phyloP scores from a whole-genome alignment of 2,888 invertebrate species.

The Scrobipalpa atriplicella region DNA sequence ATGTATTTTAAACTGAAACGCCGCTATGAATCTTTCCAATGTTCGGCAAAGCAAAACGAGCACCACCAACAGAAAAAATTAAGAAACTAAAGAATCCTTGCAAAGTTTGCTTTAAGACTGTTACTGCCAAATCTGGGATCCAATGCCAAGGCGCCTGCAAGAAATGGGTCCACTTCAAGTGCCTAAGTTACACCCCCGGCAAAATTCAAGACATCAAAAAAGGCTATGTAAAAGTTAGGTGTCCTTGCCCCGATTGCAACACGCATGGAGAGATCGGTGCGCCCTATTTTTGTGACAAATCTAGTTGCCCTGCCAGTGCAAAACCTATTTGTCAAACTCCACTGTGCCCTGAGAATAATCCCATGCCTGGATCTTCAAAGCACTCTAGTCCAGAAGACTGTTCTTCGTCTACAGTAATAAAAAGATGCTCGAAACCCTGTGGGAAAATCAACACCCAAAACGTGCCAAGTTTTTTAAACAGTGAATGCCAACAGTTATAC shows the following conservation, averaged over 20 bases:
- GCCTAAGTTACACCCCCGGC: conserved; percentile 55
- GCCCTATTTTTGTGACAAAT: conserved; percentile 42
- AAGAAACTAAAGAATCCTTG: conserved; percentile 56
- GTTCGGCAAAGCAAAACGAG: too few species aligned
- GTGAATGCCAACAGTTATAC: too few species aligned
- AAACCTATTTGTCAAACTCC: not conserved
- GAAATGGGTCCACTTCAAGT: conserved; percentile 61
- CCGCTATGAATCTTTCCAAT: too few species aligned
- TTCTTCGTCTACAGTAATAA: not conserved
- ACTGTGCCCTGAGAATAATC: too few species aligned
- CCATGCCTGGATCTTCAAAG: not conserved
- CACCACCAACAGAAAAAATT: conserved; percentile 34
- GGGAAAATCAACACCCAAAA: too few species aligned
- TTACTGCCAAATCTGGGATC: conserved; percentile 53
- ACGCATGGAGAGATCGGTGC: conserved; percentile 35
- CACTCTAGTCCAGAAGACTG: not conserved
- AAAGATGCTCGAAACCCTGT: not conserved
- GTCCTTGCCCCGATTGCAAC: conserved; percentile 60
- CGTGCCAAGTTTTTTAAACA: too few species aligned
- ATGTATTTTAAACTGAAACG: too few species aligned
- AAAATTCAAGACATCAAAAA: conserved; percentile 58
- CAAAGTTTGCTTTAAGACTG: conserved; percentile 53
- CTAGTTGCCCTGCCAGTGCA: conserved; percentile 43
- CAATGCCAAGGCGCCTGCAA: conserved; percentile 62
- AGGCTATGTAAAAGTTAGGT: conserved; percentile 53